Percentiles rank a stretch among this genome's conserved stretches.
Conservation (phyloP, 2,888 invertebrate genomes). For the Cosmia pyralina region DNA sequence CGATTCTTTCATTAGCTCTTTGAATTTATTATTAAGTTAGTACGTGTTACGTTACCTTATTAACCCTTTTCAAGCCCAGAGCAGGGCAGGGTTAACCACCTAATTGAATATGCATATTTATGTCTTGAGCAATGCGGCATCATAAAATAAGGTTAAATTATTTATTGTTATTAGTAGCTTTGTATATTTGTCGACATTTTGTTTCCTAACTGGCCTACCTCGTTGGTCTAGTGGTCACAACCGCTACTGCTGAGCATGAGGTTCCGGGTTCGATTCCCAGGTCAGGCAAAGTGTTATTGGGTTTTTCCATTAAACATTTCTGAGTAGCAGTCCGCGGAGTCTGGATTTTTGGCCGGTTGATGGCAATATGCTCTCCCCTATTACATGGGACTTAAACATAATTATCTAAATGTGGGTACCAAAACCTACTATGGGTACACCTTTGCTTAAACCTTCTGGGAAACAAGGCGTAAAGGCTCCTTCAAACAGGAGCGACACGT, state of each 20-base stretch:
- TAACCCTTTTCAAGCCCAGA: conserved; percentile 5
- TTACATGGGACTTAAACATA: too few species aligned
- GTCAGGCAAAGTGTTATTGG: neutral
- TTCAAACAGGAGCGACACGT: too few species aligned
- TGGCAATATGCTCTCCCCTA: too few species aligned
- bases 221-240: neutral
- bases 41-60: neutral
- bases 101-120: neutral
- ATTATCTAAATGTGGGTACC: too few species aligned
- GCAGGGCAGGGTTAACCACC: neutral
- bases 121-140: neutral
- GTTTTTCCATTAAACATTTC: too few species aligned
- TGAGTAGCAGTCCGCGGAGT: too few species aligned
- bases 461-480: too few species aligned
- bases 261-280: neutral
- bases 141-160: neutral
- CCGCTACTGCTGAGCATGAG: neutral
- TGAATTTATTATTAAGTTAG: neutral
- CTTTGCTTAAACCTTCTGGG: too few species aligned
- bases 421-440: too few species aligned
- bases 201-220: neutral
- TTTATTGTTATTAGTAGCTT: neutral
- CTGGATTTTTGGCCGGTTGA: too few species aligned
- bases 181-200: conserved; percentile 5
- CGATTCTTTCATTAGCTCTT: neutral